Base-by-base conservation (phyloP, 2,888 invertebrate species). In the Herminia tarsipennalis region DNA sequence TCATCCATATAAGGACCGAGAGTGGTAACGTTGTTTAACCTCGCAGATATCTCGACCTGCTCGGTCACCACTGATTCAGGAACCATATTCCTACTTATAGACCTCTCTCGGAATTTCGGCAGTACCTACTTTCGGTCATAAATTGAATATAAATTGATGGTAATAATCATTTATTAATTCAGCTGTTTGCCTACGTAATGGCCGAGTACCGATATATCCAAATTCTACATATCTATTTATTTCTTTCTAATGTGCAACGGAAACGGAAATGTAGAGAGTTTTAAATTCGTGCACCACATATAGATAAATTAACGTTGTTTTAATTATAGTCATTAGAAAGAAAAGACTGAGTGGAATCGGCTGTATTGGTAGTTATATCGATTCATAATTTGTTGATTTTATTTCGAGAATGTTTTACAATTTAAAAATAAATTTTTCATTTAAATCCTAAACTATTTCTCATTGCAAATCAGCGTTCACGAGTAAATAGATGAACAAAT, bases 221-320 rank as follows among this genome's bases (percentile, higher is more conserved):
- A 12, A 29, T 30, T 25, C 34, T 28, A 24, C 18, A 32, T 24
- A 13, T 20, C 18, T 8, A 34, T 28, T 34, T 10, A 21, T 28
- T 21, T 21, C 27, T 50, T 36, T 43, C 28, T 51, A 35, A 41
- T 50, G 27, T 43, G 24, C 24, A 36, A 51, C 55, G 63, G 63
- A 64, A 64, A 52, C 59, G 59, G 66, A 66, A 44, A 58, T 39
- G 37, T 54, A 41, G 18, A 46, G 32, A 54, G 36, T 32, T 62
- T 35, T 48, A 24, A 46, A 63, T 55, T 43, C 22, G 27, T 17
- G 10, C 32, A 44, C 41, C 30, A 37, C 38, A 30, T 20, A 9
- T 32, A 41, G n/a, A 66, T 66, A 63, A 54, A 63, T 54, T 44
- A 44, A 41, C 28, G 21, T 32, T 40, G 14, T 9, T 40, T 27